Evolutionary conservation across 2,113 vertebrate genomes (phyloP).

Genomic region (Psammodynastes pulverulentus): DNA sequence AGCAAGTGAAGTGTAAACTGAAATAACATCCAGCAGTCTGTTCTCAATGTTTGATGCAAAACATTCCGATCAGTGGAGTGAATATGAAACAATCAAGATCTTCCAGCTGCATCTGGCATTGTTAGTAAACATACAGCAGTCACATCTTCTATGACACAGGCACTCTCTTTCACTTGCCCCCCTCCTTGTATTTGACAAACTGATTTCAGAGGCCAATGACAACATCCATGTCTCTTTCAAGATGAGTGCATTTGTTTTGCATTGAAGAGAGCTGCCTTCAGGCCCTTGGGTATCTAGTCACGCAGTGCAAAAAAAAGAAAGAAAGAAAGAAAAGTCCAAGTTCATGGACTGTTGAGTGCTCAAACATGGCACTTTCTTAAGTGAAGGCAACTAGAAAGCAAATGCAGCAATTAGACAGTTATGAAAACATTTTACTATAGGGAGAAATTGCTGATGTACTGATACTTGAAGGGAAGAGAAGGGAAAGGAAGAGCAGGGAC

Average conservation of each 20-base stretch:
- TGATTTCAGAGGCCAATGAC: conserved; percentile 42
- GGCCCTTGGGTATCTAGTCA: conserved; percentile 57
- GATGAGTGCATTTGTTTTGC: conserved; percentile 51
- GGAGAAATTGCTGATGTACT: neutral
- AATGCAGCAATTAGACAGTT: conserved; percentile 56
- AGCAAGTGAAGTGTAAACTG: neutral
- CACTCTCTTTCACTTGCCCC: neutral
- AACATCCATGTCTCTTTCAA: conserved; percentile 38
- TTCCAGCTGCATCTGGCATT: conserved; percentile 39
- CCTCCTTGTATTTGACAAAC: conserved; percentile 34
- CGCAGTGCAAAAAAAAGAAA: neutral
- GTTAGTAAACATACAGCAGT: conserved; percentile 41
- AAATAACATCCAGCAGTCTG: neutral
- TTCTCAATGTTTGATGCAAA: neutral
- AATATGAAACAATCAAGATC: conserved; percentile 33
- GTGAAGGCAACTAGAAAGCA: conserved; percentile 27
- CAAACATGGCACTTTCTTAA: conserved; percentile 38
- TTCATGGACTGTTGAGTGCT: conserved; percentile 48
- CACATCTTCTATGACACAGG: conserved; percentile 36
- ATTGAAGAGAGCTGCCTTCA: conserved; percentile 35
- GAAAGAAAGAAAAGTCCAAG: conserved; percentile 26
- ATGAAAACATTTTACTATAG: conserved; percentile 48
- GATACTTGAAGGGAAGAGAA: neutral
- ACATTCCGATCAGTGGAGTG: neutral
- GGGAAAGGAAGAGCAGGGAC: neutral